These are phyloP conservation scores for Ophion slaviceki DNA, from an alignment of 2,888 invertebrate species.

Conservation along the genomic window DNA sequence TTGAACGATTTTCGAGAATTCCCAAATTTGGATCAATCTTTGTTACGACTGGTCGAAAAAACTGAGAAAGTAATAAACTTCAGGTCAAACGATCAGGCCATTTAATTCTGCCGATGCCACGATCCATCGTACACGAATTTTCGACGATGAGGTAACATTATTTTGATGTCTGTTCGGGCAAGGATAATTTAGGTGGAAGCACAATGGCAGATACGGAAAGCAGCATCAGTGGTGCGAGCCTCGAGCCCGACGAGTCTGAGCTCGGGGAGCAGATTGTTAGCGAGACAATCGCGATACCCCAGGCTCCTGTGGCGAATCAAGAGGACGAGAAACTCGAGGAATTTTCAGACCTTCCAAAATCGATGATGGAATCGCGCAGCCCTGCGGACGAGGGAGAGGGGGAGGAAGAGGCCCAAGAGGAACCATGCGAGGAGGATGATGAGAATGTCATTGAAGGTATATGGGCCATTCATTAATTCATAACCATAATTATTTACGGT, in stretches of 20 bases:
- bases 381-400: slow-evolving; percentile 76
- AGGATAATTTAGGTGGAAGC: slow-evolving; percentile 19
- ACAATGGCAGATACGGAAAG: slow-evolving; percentile 77
- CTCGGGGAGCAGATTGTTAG: slow-evolving; percentile 57
- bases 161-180: slow-evolving; percentile 14
- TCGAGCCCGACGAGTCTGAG: slow-evolving; percentile 59
- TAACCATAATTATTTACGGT: slow-evolving; percentile 16
- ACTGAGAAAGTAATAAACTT: neutral
- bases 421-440: slow-evolving; percentile 66
- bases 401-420: slow-evolving; percentile 64
- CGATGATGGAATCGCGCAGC: slow-evolving; percentile 78
- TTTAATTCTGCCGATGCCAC: neutral
- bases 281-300: slow-evolving; percentile 51
- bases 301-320: slow-evolving; percentile 67
- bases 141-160: neutral
- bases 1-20: neutral
- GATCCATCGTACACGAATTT: neutral
- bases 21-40: neutral
- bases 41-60: neutral
- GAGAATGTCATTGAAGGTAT: slow-evolving; percentile 70
- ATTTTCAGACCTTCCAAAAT: slow-evolving; percentile 79
- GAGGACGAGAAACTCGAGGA: slow-evolving; percentile 79
- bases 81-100: neutral
- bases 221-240: slow-evolving; percentile 70
- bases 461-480: slow-evolving; percentile 4